These are phyloP conservation scores for Grallaria varia DNA, from an alignment of 2,113 vertebrate genomes.

Conservation along the genomic window DNA sequence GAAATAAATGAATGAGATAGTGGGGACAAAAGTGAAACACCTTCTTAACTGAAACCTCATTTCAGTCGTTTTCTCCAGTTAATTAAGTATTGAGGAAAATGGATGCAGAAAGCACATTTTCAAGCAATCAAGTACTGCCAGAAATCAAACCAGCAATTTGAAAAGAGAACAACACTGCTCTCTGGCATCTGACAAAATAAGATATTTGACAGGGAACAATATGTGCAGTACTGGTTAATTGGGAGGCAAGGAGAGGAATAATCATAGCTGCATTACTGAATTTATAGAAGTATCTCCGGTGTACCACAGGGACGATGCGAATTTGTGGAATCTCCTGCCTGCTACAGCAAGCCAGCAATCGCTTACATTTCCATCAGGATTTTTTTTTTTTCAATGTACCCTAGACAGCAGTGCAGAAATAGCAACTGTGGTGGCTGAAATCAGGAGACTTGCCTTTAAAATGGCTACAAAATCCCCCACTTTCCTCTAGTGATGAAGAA, in stretches of 20 bases:
- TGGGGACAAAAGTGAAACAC: conserved; percentile 37
- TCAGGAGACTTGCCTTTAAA: not conserved
- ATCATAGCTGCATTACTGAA: conserved; percentile 52
- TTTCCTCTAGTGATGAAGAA: not conserved
- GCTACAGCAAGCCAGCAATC: conserved; percentile 28
- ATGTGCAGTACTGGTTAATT: conserved; percentile 60
- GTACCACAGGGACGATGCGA: not conserved
- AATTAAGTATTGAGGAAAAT: conserved; percentile 64
- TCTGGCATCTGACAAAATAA: conserved; percentile 54
- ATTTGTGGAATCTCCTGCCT: conserved; percentile 41
- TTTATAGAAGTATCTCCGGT: conserved; percentile 29
- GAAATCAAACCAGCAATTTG: conserved; percentile 63
- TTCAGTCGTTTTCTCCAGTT: conserved; percentile 48
- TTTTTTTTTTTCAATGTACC: conserved; percentile 3
- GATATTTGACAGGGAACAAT: conserved; percentile 61
- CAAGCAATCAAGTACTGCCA: conserved; percentile 55
- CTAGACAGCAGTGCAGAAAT: conserved; percentile 17
- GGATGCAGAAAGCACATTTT: conserved; percentile 54
- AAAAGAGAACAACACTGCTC: conserved; percentile 51
- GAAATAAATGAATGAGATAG: conserved; percentile 46
- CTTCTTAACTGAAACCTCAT: conserved; percentile 47
- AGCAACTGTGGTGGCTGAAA: conserved; percentile 12
- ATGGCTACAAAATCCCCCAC: not conserved
- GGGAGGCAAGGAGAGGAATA: conserved; percentile 50
- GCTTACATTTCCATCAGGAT: not conserved